A percentile compares a stretch with the other conserved stretches of the same genome.
Conservation (phyloP, 2,888 invertebrate genomes). For the Heliconius hortense region DNA sequence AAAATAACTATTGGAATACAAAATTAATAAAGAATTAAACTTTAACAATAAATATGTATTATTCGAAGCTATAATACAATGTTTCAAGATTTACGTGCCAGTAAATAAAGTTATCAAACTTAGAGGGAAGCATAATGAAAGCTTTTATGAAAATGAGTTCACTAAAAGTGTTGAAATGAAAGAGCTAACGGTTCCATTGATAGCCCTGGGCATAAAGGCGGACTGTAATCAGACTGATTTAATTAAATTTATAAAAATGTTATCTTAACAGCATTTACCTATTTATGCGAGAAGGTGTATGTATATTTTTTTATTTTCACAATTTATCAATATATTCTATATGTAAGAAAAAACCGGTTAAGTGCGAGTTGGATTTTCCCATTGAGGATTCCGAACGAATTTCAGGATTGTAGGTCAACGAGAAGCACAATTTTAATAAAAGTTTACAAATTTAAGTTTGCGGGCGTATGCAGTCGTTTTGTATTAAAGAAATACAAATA, state of each 20-base stretch:
- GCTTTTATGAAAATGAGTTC: slow-evolving; percentile 24
- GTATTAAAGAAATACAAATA: too few relatives aligned
- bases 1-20: neutral
- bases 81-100: slow-evolving; percentile 22
- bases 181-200: slow-evolving; percentile 26
- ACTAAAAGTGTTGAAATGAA: slow-evolving; percentile 25
- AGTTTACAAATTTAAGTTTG: too few relatives aligned
- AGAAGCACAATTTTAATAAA: too few relatives aligned
- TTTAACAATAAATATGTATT: slow-evolving; percentile 8
- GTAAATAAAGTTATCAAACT: slow-evolving; percentile 27
- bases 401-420: too few relatives aligned
- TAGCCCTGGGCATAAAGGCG: slow-evolving; percentile 12
- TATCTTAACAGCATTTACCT: neutral
- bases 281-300: neutral
- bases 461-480: too few relatives aligned
- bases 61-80: slow-evolving; percentile 16
- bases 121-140: slow-evolving; percentile 26
- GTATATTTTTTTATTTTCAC: neutral
- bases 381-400: too few relatives aligned
- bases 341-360: neutral
- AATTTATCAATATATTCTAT: neutral
- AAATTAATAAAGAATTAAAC: neutral
- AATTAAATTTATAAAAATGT: slow-evolving; percentile 24
- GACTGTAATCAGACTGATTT: slow-evolving; percentile 23
- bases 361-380: too few relatives aligned